phyloP scores from a whole-genome alignment of 2,888 invertebrate species.

The Drosophila silvestris region DNA sequence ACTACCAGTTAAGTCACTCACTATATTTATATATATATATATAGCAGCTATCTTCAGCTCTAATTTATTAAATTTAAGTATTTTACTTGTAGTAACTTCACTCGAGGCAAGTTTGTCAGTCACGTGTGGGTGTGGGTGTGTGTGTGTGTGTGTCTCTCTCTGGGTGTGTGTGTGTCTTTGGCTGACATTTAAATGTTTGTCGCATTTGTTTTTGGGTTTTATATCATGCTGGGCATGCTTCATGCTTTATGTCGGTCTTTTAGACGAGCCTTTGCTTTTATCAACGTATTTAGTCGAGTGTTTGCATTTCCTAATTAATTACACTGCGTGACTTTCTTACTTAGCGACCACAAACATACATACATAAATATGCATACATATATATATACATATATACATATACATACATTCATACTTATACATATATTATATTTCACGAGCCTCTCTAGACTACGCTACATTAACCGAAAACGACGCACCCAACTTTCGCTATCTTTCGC shows the following conservation, averaged over 20 bases:
- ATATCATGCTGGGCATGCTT: conserved; percentile 33
- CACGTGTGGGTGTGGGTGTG: background rate
- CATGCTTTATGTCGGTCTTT: conserved; percentile 22
- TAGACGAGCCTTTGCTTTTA: conserved; percentile 58
- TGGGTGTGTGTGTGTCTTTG: background rate
- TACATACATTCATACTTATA: conserved; percentile 8
- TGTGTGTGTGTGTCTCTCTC: conserved; percentile 3
- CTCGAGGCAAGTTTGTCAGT: conserved; percentile 5
- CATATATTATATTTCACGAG: conserved; percentile 26
- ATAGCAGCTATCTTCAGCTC: conserved; percentile 4
- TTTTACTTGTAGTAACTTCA: conserved; percentile 15
- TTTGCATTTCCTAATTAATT: conserved; percentile 77
- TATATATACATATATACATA: background rate
- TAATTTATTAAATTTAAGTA: conserved; percentile 32
- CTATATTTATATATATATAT: background rate
- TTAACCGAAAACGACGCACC: conserved; percentile 23
- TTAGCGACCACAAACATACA: conserved; percentile 49
- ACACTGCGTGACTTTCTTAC: conserved; percentile 74
- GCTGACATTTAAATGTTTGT: conserved; percentile 47
- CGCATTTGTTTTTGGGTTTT: conserved; percentile 19
- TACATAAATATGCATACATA: background rate
- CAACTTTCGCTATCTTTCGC: background rate
- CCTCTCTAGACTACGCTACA: conserved; percentile 4
- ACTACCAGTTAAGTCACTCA: too few relatives aligned
- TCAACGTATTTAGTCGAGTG: conserved; percentile 65